Conservation (phyloP, 2,797 vertebrate genomes). For the Epinephelus awoara region DNA sequence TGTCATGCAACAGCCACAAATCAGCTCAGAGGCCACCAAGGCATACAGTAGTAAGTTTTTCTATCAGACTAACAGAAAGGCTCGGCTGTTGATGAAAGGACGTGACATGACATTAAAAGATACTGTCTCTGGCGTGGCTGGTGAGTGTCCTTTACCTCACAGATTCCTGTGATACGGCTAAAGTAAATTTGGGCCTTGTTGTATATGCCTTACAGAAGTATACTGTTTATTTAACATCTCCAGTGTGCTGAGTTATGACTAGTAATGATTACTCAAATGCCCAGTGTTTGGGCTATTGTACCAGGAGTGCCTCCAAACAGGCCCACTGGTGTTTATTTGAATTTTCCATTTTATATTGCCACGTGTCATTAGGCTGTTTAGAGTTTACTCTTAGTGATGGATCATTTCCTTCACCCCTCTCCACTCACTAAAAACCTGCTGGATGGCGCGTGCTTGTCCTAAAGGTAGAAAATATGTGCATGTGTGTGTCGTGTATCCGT, state of each 20-base stretch:
- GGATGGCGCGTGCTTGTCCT: slow-evolving; percentile 46
- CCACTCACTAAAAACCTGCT: slow-evolving; percentile 55
- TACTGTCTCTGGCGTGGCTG: slow-evolving; percentile 72
- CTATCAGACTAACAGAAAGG: slow-evolving; percentile 37
- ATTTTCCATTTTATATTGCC: slow-evolving; percentile 92
- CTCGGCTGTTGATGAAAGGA: slow-evolving; percentile 61
- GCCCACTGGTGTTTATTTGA: slow-evolving; percentile 89
- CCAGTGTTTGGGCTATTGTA: slow-evolving; percentile 87
- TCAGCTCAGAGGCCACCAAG: slow-evolving; percentile 68
- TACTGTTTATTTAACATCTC: slow-evolving; percentile 90
- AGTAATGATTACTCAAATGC: slow-evolving; percentile 89
- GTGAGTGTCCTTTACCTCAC: slow-evolving; percentile 83
- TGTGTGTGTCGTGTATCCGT: slow-evolving; percentile 16
- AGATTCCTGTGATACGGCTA: slow-evolving; percentile 87
- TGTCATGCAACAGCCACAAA: slow-evolving; percentile 66
- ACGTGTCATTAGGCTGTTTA: slow-evolving; percentile 88
- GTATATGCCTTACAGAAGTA: slow-evolving; percentile 88
- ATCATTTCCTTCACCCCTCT: slow-evolving; percentile 84
- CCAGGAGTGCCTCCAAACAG: slow-evolving; percentile 87
- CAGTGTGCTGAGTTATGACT: slow-evolving; percentile 86
- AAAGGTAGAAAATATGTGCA: slow-evolving; percentile 47
- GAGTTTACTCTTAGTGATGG: slow-evolving; percentile 85
- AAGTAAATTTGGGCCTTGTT: slow-evolving; percentile 88
- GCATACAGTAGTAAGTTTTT: slow-evolving; percentile 56
- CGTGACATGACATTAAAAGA: slow-evolving; percentile 75